These are phyloP conservation scores for Salvelinus namaycush DNA, from an alignment of 2,113 vertebrate genomes.

Conservation along the genomic window DNA sequence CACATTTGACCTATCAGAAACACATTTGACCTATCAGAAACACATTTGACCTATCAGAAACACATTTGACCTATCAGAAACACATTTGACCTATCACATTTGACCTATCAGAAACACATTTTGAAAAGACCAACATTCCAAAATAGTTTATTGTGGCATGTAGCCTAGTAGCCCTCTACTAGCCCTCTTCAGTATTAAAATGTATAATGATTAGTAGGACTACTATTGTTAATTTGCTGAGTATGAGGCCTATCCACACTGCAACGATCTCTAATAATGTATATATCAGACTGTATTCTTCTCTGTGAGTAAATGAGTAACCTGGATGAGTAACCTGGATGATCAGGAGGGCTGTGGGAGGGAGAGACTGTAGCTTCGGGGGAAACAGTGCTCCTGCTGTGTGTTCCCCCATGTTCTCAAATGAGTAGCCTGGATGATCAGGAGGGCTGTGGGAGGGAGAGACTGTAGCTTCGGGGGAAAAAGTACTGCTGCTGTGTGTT, in stretches of 20 bases:
- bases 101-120: neutral
- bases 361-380: too few species aligned
- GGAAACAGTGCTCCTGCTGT: too few species aligned
- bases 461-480: too few species aligned
- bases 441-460: too few species aligned
- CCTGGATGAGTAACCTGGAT: too few species aligned
- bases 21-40: neutral
- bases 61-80: too few species aligned
- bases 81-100: neutral
- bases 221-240: neutral
- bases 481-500: neutral
- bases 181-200: neutral
- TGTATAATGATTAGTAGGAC: neutral
- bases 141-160: neutral
- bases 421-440: too few species aligned
- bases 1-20: neutral
- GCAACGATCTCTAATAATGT: neutral
- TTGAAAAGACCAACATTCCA: neutral
- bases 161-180: neutral
- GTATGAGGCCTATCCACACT: neutral
- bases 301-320: too few species aligned
- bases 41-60: too few species aligned
- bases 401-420: slow-evolving; percentile 15
- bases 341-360: too few species aligned
- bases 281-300: neutral